These are phyloP conservation scores for Hesperia comma DNA, from an alignment of 2,888 invertebrate genomes.

Conservation along the genomic window DNA sequence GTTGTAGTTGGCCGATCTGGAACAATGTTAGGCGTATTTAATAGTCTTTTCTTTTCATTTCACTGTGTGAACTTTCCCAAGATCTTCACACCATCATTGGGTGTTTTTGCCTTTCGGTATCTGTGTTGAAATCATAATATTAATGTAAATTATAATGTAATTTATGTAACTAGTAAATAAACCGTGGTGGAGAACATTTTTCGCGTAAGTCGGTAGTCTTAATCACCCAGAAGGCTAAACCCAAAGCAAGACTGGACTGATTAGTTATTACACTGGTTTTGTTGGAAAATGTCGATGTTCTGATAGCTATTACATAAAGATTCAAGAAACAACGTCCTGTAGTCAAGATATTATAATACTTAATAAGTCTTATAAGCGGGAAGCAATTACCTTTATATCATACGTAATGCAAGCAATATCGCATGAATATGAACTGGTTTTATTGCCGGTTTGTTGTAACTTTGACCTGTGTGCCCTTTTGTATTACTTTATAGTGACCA, in stretches of 20 bases:
- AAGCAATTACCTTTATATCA: slow-evolving; percentile 36
- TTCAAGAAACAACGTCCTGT: background rate
- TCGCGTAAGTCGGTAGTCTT: slow-evolving; percentile 18
- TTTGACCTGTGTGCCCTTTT: slow-evolving; percentile 48
- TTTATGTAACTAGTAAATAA: slow-evolving; percentile 33
- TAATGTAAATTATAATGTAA: slow-evolving; percentile 33
- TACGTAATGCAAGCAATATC: slow-evolving; percentile 36
- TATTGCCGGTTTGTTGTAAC: slow-evolving; percentile 45
- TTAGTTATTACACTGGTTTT: slow-evolving; percentile 4
- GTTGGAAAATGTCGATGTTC: background rate
- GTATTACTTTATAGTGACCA: slow-evolving; percentile 54
- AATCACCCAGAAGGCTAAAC: slow-evolving; percentile 14
- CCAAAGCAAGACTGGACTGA: slow-evolving; percentile 15
- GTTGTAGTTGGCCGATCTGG: slow-evolving; percentile 95
- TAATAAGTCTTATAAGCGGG: slow-evolving; percentile 16
- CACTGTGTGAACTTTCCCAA: slow-evolving; percentile 75
- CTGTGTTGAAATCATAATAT: slow-evolving; percentile 35
- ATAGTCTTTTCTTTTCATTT: slow-evolving; percentile 60
- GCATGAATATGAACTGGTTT: slow-evolving; percentile 44
- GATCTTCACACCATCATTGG: slow-evolving; percentile 46
- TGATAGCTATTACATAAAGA: background rate
- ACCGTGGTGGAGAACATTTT: slow-evolving; percentile 22
- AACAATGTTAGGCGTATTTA: slow-evolving; percentile 59
- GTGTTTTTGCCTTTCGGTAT: slow-evolving; percentile 48
- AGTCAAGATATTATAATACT: slow-evolving; percentile 7